Conservation (phyloP, 2,113 vertebrate genomes). For the Sander lucioperca region DNA sequence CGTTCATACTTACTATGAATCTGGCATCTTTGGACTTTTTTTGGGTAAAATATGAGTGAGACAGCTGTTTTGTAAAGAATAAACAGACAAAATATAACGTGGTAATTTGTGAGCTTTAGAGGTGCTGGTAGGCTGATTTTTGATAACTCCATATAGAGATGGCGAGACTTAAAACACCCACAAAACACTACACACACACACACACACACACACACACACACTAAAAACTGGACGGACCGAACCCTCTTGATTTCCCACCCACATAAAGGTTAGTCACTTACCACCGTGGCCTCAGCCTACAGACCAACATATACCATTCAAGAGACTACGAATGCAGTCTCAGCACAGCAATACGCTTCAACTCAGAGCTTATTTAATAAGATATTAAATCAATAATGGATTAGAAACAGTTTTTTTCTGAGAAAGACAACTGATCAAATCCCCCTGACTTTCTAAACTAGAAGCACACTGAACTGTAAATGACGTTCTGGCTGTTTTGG, state of each 20-base stretch:
- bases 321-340: background rate
- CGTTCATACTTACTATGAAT: background rate
- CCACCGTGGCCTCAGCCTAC: constrained; percentile 10
- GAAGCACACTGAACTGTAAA: constrained; percentile 13
- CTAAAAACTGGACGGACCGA: constrained; percentile 3
- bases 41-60: background rate
- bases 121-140: too few relatives aligned
- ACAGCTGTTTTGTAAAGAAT: too few relatives aligned
- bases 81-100: too few relatives aligned
- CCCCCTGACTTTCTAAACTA: constrained; percentile 48
- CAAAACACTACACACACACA: constrained; percentile 5
- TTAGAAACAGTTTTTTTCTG: constrained; percentile 4
- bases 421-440: constrained; percentile 44
- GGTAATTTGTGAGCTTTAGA: too few relatives aligned
- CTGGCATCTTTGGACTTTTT: background rate
- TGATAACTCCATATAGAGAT: too few relatives aligned
- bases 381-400: background rate
- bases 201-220: constrained; percentile 5
- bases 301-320: background rate
- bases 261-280: constrained; percentile 22
- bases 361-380: background rate
- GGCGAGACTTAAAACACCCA: background rate
- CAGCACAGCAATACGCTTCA: background rate
- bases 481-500: constrained; percentile 22
- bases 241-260: constrained; percentile 10